Percentiles rank a stretch among this genome's conserved stretches.
These are phyloP conservation scores for Phenganax subtilis DNA, from an alignment of 92 coral and sea anemone genomes.

Conservation along the genomic window DNA sequence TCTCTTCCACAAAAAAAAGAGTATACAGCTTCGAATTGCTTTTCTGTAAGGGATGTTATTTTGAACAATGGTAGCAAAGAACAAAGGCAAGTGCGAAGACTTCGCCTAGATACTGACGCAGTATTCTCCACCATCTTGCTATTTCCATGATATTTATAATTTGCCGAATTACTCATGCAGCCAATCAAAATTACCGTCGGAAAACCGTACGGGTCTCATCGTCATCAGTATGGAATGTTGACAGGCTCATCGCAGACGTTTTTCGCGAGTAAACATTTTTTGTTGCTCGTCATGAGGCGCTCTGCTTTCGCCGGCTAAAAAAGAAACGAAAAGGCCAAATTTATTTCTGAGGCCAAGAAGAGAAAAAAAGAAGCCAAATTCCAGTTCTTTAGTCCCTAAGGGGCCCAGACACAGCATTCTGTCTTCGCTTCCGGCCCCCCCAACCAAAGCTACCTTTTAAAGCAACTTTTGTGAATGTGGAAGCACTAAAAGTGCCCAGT, in stretches of 20 bases:
- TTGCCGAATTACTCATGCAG: neutral
- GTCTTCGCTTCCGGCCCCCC: no score
- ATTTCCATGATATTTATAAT: neutral
- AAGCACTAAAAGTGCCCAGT: no score
- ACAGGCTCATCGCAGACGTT: neutral
- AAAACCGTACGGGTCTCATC: neutral
- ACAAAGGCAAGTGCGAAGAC: neutral
- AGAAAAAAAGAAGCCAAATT: neutral
- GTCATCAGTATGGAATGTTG: constrained; percentile 17
- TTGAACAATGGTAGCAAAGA: neutral
- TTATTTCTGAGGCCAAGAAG: neutral
- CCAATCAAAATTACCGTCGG: neutral
- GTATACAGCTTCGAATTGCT: constrained; percentile 8
- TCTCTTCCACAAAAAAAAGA: constrained; percentile 21
- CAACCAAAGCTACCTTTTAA: no score
- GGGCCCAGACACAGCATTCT: no score
- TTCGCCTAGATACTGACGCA: neutral
- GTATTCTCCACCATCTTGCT: neutral
- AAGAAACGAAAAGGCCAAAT: neutral
- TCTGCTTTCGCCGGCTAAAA: constrained; percentile 3
- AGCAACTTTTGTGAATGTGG: no score
- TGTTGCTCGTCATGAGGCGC: neutral
- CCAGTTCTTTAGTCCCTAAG: no score
- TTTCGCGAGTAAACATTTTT: neutral
- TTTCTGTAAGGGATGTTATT: neutral